Conservation (phyloP, 2,888 invertebrate species). For the Ethmia dodecea region DNA sequence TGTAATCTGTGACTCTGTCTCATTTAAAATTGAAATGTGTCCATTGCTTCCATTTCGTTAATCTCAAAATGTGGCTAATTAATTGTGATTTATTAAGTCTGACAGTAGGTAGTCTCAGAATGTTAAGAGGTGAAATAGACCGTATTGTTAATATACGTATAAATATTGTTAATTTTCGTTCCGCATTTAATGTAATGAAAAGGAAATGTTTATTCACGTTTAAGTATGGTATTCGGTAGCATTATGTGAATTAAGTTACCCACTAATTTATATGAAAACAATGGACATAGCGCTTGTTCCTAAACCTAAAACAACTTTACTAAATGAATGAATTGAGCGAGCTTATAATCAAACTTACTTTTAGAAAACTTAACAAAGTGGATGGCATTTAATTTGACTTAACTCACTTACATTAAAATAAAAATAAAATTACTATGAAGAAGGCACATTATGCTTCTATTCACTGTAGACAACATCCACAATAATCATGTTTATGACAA, state of each 20-base stretch:
- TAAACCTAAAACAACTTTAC: constrained; percentile 60
- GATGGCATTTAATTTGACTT: constrained; percentile 78
- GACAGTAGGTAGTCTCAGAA: constrained; percentile 7
- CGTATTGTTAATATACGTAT: too few relatives aligned
- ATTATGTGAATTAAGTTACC: too few relatives aligned
- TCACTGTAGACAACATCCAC: constrained; percentile 54
- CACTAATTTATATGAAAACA: constrained; percentile 45
- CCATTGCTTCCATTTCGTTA: constrained; percentile 35
- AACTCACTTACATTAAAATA: constrained; percentile 68
- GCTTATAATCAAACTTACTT: constrained; percentile 57
- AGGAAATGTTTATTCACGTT: too few relatives aligned
- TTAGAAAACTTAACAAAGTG: constrained; percentile 76
- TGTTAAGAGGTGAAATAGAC: constrained; percentile 7
- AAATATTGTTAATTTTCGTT: too few relatives aligned
- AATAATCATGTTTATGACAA: constrained; percentile 64
- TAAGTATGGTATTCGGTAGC: too few relatives aligned
- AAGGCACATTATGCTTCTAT: constrained; percentile 63
- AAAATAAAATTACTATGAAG: constrained; percentile 65
- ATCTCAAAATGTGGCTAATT: constrained; percentile 22
- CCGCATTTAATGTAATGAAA: too few relatives aligned
- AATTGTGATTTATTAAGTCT: constrained; percentile 22
- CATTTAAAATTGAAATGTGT: constrained; percentile 48
- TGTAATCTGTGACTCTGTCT: constrained; percentile 38
- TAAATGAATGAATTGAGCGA: constrained; percentile 74
- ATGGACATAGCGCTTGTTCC: constrained; percentile 37